Conservation (phyloP, 2,888 invertebrate species). For the Drosophila tanythrix region DNA sequence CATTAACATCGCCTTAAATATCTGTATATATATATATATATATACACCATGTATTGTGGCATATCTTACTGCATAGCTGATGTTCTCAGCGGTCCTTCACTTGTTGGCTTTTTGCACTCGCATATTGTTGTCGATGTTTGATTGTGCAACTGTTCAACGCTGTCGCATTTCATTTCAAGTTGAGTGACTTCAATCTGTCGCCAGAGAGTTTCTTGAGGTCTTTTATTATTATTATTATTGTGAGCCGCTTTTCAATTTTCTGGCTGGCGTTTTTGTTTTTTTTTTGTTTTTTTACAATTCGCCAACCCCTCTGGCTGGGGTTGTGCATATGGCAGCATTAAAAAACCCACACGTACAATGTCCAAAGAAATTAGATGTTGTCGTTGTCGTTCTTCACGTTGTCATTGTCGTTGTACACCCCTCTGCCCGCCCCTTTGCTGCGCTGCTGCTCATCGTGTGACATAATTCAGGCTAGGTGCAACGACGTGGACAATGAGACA, state of each 20-base stretch:
- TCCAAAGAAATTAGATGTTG: conserved; percentile 78
- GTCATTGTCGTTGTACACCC: background rate
- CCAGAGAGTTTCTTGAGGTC: conserved; percentile 73
- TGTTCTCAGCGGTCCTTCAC: conserved; percentile 5
- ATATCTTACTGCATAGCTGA: conserved; percentile 7
- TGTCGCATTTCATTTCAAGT: conserved; percentile 84
- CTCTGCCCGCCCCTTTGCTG: background rate
- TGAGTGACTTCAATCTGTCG: conserved; percentile 85
- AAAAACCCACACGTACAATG: conserved; percentile 79
- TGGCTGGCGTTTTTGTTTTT: conserved; percentile 18
- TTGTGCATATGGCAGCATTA: conserved; percentile 85
- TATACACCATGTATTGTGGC: background rate
- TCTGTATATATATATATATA: no score
- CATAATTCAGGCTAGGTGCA: conserved; percentile 78
- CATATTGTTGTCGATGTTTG: conserved; percentile 64
- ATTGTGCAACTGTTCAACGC: conserved; percentile 75
- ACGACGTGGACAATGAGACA: conserved; percentile 67
- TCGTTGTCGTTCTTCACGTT: conserved; percentile 21
- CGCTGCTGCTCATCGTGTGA: conserved; percentile 62
- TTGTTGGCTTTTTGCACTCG: conserved; percentile 22
- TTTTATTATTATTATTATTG: conserved; percentile 53
- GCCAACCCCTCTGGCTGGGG: conserved; percentile 64
- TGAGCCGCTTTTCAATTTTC: conserved; percentile 43
- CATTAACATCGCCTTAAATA: no score
- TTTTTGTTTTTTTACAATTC: conserved; percentile 47